Evolutionary conservation across 2,113 vertebrate genomes (phyloP).

Genomic region (Numenius arquata): DNA sequence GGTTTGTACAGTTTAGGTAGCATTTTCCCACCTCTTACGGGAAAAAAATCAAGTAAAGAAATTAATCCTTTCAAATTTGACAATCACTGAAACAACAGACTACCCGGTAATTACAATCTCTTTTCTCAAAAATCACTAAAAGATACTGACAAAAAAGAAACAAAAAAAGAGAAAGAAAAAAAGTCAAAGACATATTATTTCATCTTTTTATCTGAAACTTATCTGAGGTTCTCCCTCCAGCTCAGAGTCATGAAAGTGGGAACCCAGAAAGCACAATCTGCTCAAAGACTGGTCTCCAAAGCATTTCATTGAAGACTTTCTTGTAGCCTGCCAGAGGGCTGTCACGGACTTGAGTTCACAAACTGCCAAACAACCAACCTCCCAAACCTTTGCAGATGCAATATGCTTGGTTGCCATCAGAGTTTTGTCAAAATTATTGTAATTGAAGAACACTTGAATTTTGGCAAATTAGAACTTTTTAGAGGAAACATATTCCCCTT

Average conservation of each 20-base stretch:
- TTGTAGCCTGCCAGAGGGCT: neutral
- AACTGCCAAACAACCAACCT: neutral
- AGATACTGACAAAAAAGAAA: neutral
- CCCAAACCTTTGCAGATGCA: neutral
- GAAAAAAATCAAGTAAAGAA: neutral
- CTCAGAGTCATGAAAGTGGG: neutral
- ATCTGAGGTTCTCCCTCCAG: neutral
- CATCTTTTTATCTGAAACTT: neutral
- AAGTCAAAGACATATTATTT: neutral
- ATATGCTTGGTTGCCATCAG: neutral
- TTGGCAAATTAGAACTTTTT: neutral
- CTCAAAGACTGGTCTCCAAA: neutral
- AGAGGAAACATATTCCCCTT: neutral
- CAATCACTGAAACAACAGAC: neutral
- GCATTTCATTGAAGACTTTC: neutral
- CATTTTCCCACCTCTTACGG: neutral
- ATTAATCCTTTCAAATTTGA: neutral
- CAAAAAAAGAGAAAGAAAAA: neutral
- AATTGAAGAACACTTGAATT: neutral
- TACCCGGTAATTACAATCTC: neutral
- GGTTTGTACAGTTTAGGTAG: neutral
- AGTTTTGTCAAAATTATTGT: neutral
- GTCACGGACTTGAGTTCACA: neutral
- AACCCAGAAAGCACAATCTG: neutral
- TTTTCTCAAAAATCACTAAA: neutral